phyloP scores from a whole-genome alignment of 2,113 vertebrate genomes.

The Larimichthys polyactis region DNA sequence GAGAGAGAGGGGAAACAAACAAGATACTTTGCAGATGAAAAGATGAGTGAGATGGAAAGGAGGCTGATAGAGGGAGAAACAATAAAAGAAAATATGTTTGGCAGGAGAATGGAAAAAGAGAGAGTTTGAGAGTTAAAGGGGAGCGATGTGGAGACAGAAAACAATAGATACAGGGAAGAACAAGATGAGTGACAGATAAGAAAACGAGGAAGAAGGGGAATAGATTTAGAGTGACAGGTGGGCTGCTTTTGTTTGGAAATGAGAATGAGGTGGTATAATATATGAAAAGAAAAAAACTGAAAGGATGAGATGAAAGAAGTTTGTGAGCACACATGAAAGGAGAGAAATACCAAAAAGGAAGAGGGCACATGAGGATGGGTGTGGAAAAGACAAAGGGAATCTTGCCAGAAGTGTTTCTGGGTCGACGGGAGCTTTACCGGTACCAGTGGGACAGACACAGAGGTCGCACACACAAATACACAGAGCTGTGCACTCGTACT shows the following conservation, averaged over 20 bases:
- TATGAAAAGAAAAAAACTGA: not conserved
- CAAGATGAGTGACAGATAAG: not conserved
- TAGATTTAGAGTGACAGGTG: not conserved
- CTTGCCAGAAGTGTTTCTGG: constrained; percentile 57
- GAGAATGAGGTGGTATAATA: not conserved
- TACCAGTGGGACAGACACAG: constrained; percentile 46
- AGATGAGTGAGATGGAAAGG: not conserved
- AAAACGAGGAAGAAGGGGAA: not conserved
- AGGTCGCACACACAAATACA: constrained; percentile 22
- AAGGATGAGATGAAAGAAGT: not conserved
- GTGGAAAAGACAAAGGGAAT: constrained; percentile 14
- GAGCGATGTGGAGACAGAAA: not conserved
- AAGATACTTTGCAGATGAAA: not conserved
- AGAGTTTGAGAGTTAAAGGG: not conserved
- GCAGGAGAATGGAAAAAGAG: not conserved
- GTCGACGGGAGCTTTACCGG: constrained; percentile 44
- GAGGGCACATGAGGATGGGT: not conserved
- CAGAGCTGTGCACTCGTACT: not conserved
- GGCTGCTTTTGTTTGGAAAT: constrained; percentile 1
- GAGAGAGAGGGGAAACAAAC: not conserved
- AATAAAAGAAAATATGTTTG: not conserved
- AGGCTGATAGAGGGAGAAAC: not conserved
- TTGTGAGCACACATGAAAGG: not conserved
- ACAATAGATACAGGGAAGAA: not conserved
- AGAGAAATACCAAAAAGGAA: not conserved